A percentile compares a stretch with the other conserved stretches of the same genome.
These are phyloP conservation scores for Talpa occidentalis DNA, from an alignment of 2,113 vertebrate genomes.

Conservation along the genomic window DNA sequence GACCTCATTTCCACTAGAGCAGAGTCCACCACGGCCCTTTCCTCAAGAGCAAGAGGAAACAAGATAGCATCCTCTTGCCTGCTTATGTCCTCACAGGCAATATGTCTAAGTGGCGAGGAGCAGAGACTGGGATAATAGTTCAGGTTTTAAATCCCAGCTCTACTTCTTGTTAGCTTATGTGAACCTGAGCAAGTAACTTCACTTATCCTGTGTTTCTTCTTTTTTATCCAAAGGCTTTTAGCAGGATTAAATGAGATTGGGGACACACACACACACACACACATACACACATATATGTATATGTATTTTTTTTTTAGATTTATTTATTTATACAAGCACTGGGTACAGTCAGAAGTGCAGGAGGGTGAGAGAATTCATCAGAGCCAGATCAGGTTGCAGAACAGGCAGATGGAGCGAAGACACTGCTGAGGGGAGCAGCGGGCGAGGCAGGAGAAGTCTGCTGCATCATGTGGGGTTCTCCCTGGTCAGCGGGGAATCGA, in stretches of 20 bases:
- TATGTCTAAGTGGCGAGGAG: background rate
- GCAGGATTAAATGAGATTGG: background rate
- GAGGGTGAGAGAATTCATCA: too few relatives aligned
- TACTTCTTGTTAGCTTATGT: slow-evolving; percentile 18
- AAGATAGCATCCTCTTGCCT: background rate
- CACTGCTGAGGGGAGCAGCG: too few relatives aligned
- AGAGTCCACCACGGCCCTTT: background rate
- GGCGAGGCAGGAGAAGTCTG: too few relatives aligned
- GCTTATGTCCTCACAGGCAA: background rate
- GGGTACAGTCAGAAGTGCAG: too few relatives aligned
- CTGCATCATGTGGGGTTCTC: too few relatives aligned
- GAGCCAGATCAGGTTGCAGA: too few relatives aligned
- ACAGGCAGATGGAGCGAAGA: too few relatives aligned
- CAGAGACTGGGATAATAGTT: background rate
- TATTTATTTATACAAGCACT: too few relatives aligned
- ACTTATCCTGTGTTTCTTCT: slow-evolving; percentile 25
- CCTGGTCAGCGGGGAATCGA: too few relatives aligned
- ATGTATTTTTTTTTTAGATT: too few relatives aligned
- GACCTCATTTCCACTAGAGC: background rate
- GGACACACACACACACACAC: background rate
- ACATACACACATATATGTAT: too few relatives aligned
- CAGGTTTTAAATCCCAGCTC: slow-evolving; percentile 13
- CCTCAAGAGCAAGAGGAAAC: slow-evolving; percentile 1
- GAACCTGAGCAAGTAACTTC: background rate
- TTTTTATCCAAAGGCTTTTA: background rate